Conservation (phyloP, 2,888 invertebrate genomes). For the Scaptomyza tumidula region DNA sequence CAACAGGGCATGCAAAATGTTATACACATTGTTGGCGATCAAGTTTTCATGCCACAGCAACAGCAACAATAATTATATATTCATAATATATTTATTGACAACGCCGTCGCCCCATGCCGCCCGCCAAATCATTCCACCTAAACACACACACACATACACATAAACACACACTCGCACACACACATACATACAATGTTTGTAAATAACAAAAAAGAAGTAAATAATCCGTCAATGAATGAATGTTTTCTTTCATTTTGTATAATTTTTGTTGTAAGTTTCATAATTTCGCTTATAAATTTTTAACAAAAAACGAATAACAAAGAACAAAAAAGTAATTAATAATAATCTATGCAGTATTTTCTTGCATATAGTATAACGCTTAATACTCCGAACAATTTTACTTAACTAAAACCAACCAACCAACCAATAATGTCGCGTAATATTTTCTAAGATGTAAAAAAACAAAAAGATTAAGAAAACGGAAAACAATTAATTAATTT, state of each 20-base stretch:
- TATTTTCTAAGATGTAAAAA: slow-evolving; percentile 56
- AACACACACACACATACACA: slow-evolving; percentile 39
- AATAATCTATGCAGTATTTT: slow-evolving; percentile 72
- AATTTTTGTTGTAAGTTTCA: slow-evolving; percentile 69
- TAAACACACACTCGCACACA: slow-evolving; percentile 26
- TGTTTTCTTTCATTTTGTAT: slow-evolving; percentile 65
- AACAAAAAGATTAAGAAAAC: not conserved
- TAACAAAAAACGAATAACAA: slow-evolving; percentile 26
- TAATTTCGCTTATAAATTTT: slow-evolving; percentile 50
- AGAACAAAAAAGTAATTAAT: slow-evolving; percentile 9
- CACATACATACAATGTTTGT: slow-evolving; percentile 56
- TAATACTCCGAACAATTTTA: slow-evolving; percentile 49
- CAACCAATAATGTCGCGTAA: slow-evolving; percentile 35
- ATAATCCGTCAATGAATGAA: slow-evolving; percentile 66
- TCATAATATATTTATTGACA: slow-evolving; percentile 23
- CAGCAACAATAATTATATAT: slow-evolving; percentile 47
- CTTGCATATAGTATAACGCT: slow-evolving; percentile 71
- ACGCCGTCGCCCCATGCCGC: slow-evolving; percentile 40
- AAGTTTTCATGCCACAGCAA: slow-evolving; percentile 70
- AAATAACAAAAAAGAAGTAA: slow-evolving; percentile 62
- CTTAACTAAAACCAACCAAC: slow-evolving; percentile 23
- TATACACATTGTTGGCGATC: slow-evolving; percentile 82
- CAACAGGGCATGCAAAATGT: slow-evolving; percentile 78
- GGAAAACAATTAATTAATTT: slow-evolving; percentile 31
- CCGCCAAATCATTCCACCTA: slow-evolving; percentile 67